Conservation (phyloP, 2,888 invertebrate species). For the Andrena dorsata region DNA sequence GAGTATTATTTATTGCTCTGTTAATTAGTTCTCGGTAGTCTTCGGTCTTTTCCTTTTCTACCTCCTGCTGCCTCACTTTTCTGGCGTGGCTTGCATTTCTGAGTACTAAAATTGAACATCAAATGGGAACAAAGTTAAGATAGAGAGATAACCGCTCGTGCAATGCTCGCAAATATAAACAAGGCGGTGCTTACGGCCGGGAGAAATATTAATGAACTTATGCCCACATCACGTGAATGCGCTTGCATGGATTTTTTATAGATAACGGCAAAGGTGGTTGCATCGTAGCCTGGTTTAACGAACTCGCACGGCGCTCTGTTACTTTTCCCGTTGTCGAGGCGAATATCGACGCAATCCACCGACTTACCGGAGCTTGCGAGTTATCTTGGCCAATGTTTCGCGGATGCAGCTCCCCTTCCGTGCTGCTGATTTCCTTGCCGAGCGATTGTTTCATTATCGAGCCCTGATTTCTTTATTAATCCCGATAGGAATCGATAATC, state of each 20-base stretch:
- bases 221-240: not conserved
- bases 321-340: not conserved
- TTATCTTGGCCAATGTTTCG: not conserved
- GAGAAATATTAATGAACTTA: slow-evolving; percentile 3
- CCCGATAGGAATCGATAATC: not conserved
- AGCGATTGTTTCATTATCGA: not conserved
- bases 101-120: too few relatives aligned
- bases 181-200: not conserved
- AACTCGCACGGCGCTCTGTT: slow-evolving; percentile 28
- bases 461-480: slow-evolving; percentile 2
- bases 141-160: slow-evolving; percentile 8
- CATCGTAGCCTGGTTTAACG: slow-evolving; percentile 26
- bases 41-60: too few relatives aligned
- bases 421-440: not conserved
- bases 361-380: not conserved
- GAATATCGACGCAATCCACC: slow-evolving; percentile 26
- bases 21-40: too few relatives aligned
- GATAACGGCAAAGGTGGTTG: not conserved
- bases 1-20: too few relatives aligned
- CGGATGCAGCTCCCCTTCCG: too few relatives aligned
- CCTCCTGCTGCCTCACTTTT: too few relatives aligned
- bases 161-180: not conserved
- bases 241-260: slow-evolving; percentile 15
- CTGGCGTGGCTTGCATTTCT: too few relatives aligned
- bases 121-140: too few relatives aligned